Evolutionary conservation across 92 coral and sea anemone genomes (phyloP).

Genomic region (Montipora capitata): DNA sequence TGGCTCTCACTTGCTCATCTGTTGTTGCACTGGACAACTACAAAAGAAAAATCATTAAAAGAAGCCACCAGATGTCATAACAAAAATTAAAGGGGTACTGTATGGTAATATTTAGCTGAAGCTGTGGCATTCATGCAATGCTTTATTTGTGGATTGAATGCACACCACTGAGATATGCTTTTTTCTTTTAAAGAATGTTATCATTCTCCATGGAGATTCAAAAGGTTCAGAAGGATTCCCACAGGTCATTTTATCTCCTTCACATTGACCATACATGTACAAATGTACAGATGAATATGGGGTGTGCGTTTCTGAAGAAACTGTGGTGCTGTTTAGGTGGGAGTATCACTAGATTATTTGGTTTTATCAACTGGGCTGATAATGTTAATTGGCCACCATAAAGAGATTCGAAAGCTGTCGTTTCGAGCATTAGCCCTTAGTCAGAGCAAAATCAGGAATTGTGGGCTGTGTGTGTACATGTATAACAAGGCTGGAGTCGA

Average conservation of each 20-base stretch:
- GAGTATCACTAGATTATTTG: neutral
- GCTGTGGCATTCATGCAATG: neutral
- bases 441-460: neutral
- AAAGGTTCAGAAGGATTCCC: conserved; percentile 27
- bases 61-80: conserved; percentile 16
- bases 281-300: neutral
- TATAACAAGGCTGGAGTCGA: too few relatives aligned
- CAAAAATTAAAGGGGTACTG: neutral
- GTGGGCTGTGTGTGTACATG: conserved; percentile 3
- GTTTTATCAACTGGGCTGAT: neutral
- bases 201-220: conserved; percentile 15
- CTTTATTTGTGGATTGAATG: neutral
- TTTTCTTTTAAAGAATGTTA: neutral
- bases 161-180: conserved; percentile 22
- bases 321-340: conserved; percentile 19
- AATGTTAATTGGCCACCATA: neutral
- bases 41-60: conserved; percentile 30
- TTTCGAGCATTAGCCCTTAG: neutral
- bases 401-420: neutral
- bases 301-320: conserved; percentile 15
- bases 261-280: conserved; percentile 11
- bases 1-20: conserved; percentile 69
- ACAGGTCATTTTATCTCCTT: conserved; percentile 17
- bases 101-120: neutral
- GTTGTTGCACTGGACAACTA: conserved; percentile 63